phyloP scores from a whole-genome alignment of 2,113 vertebrate genomes.

The Lophotis ruficrista region DNA sequence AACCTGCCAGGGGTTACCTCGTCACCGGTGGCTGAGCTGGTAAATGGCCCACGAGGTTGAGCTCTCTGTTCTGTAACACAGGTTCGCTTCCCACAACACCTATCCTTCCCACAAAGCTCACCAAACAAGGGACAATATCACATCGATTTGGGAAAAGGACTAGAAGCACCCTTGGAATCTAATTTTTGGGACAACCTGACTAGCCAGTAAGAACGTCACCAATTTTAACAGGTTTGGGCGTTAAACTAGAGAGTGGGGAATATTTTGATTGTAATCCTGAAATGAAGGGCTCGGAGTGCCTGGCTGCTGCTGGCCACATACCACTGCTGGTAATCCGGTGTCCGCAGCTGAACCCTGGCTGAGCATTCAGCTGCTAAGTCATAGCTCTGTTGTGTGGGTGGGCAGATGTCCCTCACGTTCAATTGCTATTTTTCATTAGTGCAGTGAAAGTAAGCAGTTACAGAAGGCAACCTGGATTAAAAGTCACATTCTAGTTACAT shows the following conservation, averaged over 20 bases:
- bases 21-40: not conserved
- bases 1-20: not conserved
- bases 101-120: not conserved
- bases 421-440: not conserved
- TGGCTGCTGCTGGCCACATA: not conserved
- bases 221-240: not conserved
- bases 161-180: not conserved
- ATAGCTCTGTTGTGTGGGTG: not conserved
- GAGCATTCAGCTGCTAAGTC: not conserved
- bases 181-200: not conserved
- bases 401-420: not conserved
- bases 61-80: not conserved
- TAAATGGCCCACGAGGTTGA: not conserved
- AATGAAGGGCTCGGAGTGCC: not conserved
- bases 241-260: not conserved
- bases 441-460: not conserved
- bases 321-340: not conserved
- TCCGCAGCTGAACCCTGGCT: not conserved
- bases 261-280: not conserved
- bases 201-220: not conserved
- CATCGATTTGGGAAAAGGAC: not conserved
- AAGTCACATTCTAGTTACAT: not conserved
- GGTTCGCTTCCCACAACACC: not conserved
- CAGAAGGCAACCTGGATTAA: not conserved
- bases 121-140: not conserved